Percentiles rank a stretch among this genome's conserved stretches.
Evolutionary conservation across 1,140 invertebrate genomes (phyloP).

Genomic region (Wiebesia pumilae): DNA sequence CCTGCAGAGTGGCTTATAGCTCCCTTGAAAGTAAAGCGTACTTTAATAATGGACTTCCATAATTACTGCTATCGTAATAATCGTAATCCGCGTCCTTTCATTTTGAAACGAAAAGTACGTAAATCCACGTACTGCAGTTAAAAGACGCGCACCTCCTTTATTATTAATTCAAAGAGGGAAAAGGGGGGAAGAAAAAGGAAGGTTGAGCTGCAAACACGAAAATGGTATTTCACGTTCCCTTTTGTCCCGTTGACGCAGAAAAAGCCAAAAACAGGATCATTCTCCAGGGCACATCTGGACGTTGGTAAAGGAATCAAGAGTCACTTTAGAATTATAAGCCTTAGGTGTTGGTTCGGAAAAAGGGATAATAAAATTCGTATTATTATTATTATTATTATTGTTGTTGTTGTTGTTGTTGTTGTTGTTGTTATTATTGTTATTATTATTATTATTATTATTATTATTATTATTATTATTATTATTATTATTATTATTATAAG

Average conservation of each 20-base stretch:
- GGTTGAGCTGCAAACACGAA: neutral
- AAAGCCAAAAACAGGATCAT: neutral
- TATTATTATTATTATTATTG: too few relatives aligned
- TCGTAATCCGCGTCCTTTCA: constrained; percentile 3
- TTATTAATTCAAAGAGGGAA: neutral
- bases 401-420: too few relatives aligned
- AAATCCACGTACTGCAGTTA: neutral
- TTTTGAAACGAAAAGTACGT: neutral
- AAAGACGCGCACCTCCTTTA: neutral
- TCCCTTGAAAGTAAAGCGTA: neutral
- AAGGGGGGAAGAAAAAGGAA: neutral
- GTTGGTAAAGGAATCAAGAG: neutral
- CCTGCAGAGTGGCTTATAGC: neutral
- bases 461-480: too few relatives aligned
- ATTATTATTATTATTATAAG: too few relatives aligned
- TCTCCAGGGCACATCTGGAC: neutral
- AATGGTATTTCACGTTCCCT: constrained; percentile 4
- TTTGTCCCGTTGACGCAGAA: constrained; percentile 21
- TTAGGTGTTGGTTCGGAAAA: constrained; percentile 18
- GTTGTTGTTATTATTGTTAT: too few relatives aligned
- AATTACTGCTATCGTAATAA: constrained; percentile 22
- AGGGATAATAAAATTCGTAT: neutral
- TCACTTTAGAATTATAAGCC: neutral
- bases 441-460: too few relatives aligned
- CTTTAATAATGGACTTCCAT: neutral